A percentile compares a stretch with the other conserved stretches of the same genome.
Evolutionary conservation across 2,888 invertebrate genomes (phyloP).

Genomic region (Philhelius pedissequus): DNA sequence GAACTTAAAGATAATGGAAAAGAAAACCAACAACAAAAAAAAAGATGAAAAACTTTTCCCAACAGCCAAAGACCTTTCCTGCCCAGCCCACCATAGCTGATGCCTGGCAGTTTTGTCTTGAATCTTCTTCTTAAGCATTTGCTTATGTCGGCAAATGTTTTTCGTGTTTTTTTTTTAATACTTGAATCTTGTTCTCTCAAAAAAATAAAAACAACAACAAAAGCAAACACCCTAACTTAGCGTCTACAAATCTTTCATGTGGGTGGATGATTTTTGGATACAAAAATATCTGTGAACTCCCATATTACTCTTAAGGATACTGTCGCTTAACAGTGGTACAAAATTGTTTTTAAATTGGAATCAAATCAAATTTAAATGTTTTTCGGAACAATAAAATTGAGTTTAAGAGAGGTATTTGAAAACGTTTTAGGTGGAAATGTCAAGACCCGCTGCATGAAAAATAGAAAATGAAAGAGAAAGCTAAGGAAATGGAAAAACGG

Average conservation of each 20-base stretch:
- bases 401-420: too few species aligned
- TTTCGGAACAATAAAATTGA: too few species aligned
- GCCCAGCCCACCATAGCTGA: not conserved
- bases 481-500: too few species aligned
- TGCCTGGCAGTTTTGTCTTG: not conserved
- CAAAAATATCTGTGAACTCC: conserved; percentile 29
- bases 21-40: not conserved
- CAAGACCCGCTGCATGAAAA: too few species aligned
- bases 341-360: not conserved
- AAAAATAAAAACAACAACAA: not conserved
- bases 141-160: conserved; percentile 66
- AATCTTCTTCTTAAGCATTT: conserved; percentile 20
- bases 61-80: not conserved
- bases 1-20: conserved; percentile 43
- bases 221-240: conserved; percentile 26
- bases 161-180: conserved; percentile 33
- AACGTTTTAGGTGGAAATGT: too few species aligned
- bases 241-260: conserved; percentile 39
- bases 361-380: too few species aligned
- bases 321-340: not conserved
- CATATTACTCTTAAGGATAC: conserved; percentile 3
- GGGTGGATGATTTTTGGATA: conserved; percentile 41
- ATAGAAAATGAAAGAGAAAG: too few species aligned
- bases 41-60: conserved; percentile 1
- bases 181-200: conserved; percentile 49